Evolutionary conservation across 2,888 invertebrate genomes (phyloP).

Genomic region (Cylindroiulus punctatus): DNA sequence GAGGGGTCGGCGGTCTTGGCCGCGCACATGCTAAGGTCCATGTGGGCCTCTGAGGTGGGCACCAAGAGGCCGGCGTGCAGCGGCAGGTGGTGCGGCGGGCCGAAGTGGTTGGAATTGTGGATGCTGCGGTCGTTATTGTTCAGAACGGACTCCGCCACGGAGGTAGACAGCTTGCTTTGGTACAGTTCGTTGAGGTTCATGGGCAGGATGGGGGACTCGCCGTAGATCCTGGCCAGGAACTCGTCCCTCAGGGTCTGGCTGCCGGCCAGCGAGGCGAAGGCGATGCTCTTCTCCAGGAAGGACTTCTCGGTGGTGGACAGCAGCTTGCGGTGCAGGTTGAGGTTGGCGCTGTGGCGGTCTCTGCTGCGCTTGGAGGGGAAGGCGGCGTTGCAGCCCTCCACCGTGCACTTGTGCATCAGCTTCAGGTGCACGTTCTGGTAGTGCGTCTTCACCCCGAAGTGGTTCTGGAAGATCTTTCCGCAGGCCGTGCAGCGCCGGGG

Average conservation of each 20-base stretch:
- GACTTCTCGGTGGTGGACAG: constrained; percentile 73
- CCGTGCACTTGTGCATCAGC: constrained; percentile 92
- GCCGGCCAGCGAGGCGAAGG: constrained; percentile 70
- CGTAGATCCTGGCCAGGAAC: constrained; percentile 80
- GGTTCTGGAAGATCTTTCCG: constrained; percentile 91
- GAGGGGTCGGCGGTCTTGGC: constrained; percentile 59
- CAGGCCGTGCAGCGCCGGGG: constrained; percentile 91
- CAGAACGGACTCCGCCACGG: constrained; percentile 68
- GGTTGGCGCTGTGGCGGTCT: constrained; percentile 91
- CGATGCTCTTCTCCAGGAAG: constrained; percentile 63
- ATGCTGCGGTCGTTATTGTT: constrained; percentile 69
- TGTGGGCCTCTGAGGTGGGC: constrained; percentile 65
- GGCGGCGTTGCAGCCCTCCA: constrained; percentile 93
- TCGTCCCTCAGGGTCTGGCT: constrained; percentile 74
- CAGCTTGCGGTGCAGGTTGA: constrained; percentile 89
- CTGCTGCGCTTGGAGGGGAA: constrained; percentile 93
- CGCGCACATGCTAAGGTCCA: neutral
- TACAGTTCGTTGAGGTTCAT: constrained; percentile 71
- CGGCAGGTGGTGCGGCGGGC: constrained; percentile 70
- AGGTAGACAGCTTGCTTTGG: constrained; percentile 70
- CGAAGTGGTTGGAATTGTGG: constrained; percentile 66
- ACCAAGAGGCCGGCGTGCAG: constrained; percentile 70
- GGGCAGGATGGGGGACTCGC: constrained; percentile 70
- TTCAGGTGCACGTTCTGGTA: constrained; percentile 96
- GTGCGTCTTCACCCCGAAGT: constrained; percentile 92